Evolutionary conservation across 2,888 invertebrate species (phyloP), one percentile per base, ranked within the genome.

Genomic region (Zaprionus bogoriensis): DNA sequence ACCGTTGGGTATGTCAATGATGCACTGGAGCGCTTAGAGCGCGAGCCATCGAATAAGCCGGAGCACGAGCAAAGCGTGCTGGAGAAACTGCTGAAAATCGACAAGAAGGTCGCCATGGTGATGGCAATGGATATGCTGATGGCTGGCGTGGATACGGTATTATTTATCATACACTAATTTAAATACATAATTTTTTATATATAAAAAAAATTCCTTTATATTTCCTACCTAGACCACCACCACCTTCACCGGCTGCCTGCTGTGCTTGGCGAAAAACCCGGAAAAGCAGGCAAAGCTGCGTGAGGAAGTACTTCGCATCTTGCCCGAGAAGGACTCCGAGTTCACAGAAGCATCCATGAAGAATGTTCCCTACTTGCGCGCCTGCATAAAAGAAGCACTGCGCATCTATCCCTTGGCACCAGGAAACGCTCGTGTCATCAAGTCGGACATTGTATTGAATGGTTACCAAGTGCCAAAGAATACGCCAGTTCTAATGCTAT

Each of bases 61-160:
- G 85, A 81, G 3, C 53, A 58, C 17, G 81, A 92, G 17, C 89
- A 91, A 17, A 94, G 94, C 81, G 92, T 95, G 4, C 90, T 95
- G 47, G 93, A 95, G 87, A 93, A 93, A 77, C 88, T 95, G 3
- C 87, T 94, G 28, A 92, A 92, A 42, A 92, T 93, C 23, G 93
- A 94, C 73, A 92, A 92, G 67, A 92, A 91, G 80, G 92, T 94
- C 3, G 95, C 95, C 0, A 85, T 92, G n/a, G 92, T 93, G 65
- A 95, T 95, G 94, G 93, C 93, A 1, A 92, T 93, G 77, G 95
- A 95, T 87, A 93, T 95, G 94, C 77, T 95, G n/a, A 90, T 93
- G 54, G 95, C 94, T 41, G 95, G 95, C 50, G 93, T 95, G 22
- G 95, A 95, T 84, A 95, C 95, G 62, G 95, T 96, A 91, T 91